phyloP scores from a whole-genome alignment of 2,113 vertebrate genomes.

The Promerops cafer region DNA sequence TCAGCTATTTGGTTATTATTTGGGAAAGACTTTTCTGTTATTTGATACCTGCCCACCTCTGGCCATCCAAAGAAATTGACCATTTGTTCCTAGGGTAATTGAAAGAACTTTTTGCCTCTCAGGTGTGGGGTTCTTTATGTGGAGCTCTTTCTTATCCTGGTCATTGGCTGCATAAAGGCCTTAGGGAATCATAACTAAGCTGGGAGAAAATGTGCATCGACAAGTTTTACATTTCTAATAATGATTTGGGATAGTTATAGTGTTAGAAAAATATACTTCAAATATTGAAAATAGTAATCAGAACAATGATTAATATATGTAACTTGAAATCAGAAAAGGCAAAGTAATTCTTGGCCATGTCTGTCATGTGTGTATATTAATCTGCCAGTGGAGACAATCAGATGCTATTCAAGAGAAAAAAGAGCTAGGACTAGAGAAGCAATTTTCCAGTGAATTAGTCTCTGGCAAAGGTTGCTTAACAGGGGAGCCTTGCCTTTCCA shows the following conservation, averaged over 20 bases:
- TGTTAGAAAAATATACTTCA: neutral
- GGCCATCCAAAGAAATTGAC: neutral
- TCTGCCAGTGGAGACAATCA: neutral
- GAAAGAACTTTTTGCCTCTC: neutral
- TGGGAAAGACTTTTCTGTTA: neutral
- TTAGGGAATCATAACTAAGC: neutral
- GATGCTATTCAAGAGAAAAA: neutral
- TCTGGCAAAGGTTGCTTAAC: conserved; percentile 1
- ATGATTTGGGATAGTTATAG: neutral
- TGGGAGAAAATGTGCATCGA: neutral
- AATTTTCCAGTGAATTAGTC: conserved; percentile 34
- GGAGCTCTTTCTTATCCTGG: neutral
- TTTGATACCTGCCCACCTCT: neutral
- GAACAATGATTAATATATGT: neutral
- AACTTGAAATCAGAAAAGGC: neutral
- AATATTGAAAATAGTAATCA: neutral
- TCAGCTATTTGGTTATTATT: neutral
- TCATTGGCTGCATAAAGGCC: neutral
- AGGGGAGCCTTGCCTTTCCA: neutral
- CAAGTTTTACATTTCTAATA: neutral
- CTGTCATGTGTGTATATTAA: neutral
- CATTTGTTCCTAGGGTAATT: neutral
- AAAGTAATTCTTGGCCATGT: neutral
- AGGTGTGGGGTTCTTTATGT: neutral
- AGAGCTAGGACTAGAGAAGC: neutral